Evolutionary conservation across 2,888 invertebrate species (phyloP), one percentile per base, ranked within the genome.

Genomic region (Sinodicranocentrus sp.): DNA sequence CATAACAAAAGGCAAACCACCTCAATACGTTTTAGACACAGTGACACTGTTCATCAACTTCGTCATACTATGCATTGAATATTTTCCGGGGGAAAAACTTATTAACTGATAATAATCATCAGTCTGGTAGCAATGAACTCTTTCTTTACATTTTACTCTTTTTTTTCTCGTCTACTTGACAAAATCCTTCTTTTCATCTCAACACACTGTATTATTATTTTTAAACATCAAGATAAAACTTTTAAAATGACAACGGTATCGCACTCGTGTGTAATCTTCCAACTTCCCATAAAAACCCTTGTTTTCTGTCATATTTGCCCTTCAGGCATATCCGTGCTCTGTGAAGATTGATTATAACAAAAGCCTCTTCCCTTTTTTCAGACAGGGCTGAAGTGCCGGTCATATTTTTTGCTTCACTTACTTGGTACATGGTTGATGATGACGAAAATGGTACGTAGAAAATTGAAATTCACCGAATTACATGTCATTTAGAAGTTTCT

Each of bases 311-410:
- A n/a, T 3, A n/a, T n/a, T 15, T 13, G 39, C n/a, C 15, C 48
- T n/a, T 15, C 48, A n/a, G 48, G n/a, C 15, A n/a, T n/a, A 48
- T 48, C 6, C n/a, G 15, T n/a, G 48, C 5, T n/a, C 10, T 48
- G 15, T 48, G 48, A 48, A 48, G 48, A 48, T 48, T 48, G 48
- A 48, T 48, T 48, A 48, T n/a, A 48, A 48, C 48, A 48, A 48
- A 48, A n/a, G 48, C 48, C n/a, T 48, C 15, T 39, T 13, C 5
- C 13, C 13, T 39, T 13, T 39, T 39, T 39, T 39, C 39, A 13
- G 39, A 5, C 5, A 5, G 5, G 39, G 5, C 39, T 8, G 39
- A 48, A n/a, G 48, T 10, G n/a, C 3, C 2, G 2, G 15, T n/a
- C 15, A n/a, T 48, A 48, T 48, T 48, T 48, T 48, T 48, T 48